Evolutionary conservation across 2,797 vertebrate genomes (phyloP), one percentile per base, ranked within the genome.

Genomic region (Naso thynnoides): DNA sequence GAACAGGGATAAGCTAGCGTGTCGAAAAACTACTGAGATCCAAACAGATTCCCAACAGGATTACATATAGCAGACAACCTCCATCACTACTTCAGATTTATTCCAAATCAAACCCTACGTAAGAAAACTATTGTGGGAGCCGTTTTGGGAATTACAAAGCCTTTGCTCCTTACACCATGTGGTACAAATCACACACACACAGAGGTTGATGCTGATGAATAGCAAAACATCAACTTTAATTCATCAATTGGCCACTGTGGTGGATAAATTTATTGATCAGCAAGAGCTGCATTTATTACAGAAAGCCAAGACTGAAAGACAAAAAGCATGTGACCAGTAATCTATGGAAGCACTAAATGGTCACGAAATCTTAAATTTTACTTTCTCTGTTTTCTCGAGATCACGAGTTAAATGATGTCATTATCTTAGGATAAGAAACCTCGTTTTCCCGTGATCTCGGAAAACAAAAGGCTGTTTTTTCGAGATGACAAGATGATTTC

Each of bases 141-240:
- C 15, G 27, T 33, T 42, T 23, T 33, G 11, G 15, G 23, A 16
- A 31, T 66, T 48, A 65, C 16, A 52, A 74, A 79, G 45, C 65
- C 8, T 49, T 36, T 42, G 23, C 11, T 44, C 2, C 24, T 3
- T 48, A 2, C 14, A 13, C 31, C 15, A 24, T 57, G 44, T 27
- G 26, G 31, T 56, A 11, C n/a, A 41, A 24, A 16, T 50, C 26
- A 42, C 4, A 11, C n/a, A 19, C 15, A 16, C 14, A 29, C 23
- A 63, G 2, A 38, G 21, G 33, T 14, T 1, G 2, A 53, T 19
- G 39, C n/a, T 33, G 56, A 71, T 52, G 6, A 48, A 33, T 36
- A 14, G 54, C 6, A 70, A 63, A 69, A 57, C 31, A 48, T 47
- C 27, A 65, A 18, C 5, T 60, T 61, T 1, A 39, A 23, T 26